Percentiles rank a stretch among this genome's conserved stretches.
Evolutionary conservation across 2,113 vertebrate species (phyloP).

Genomic region (Leucosticte australis): DNA sequence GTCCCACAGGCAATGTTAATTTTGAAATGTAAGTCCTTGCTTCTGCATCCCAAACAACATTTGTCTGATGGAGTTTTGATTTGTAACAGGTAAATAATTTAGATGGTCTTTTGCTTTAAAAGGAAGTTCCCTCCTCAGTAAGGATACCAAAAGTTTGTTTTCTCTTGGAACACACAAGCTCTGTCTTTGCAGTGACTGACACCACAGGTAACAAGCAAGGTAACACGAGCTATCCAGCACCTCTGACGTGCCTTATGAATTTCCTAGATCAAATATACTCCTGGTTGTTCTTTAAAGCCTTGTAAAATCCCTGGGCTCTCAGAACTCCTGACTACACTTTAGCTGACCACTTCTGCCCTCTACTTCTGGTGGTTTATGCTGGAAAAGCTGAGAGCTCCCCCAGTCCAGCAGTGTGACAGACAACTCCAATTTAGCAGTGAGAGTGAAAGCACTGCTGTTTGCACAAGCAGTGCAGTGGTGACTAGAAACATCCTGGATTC

Average conservation of each 20-base stretch:
- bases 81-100: neutral
- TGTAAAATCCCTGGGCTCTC: neutral
- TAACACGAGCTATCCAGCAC: neutral
- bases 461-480: neutral
- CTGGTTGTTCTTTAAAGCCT: neutral
- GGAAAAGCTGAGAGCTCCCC: neutral
- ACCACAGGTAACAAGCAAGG: neutral
- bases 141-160: neutral
- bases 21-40: neutral
- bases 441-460: neutral
- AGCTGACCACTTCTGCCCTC: neutral
- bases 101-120: neutral
- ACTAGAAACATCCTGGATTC: neutral
- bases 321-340: neutral
- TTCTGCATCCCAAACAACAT: neutral
- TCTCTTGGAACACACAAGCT: neutral
- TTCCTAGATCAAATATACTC: neutral
- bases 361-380: neutral
- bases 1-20: neutral
- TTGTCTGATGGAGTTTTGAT: neutral
- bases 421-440: neutral
- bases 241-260: neutral
- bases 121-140: neutral
- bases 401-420: neutral
- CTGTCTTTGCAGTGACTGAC: neutral